Evolutionary conservation across 1,140 invertebrate species (phyloP), one percentile per base, ranked within the genome.

Genomic region (Mamestra configurata): DNA sequence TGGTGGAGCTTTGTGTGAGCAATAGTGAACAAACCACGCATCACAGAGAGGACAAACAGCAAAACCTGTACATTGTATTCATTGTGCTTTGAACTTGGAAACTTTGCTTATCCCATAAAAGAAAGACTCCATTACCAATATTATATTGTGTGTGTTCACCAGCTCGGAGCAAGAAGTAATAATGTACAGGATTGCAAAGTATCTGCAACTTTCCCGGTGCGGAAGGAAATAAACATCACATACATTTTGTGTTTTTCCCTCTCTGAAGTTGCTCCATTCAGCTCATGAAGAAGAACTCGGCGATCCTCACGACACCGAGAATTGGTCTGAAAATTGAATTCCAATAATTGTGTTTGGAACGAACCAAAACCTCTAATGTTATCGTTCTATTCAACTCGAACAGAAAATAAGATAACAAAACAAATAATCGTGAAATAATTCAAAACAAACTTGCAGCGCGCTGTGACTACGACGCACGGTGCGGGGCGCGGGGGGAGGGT

Each of bases 341-440:
- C 43, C 37, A n/a, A 70, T 70, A 70, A 70, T 70, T 49, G 22
- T 46, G 22, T 70, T 70, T n/a, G n/a, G n/a, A n/a, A n/a, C n/a
- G n/a, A n/a, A n/a, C n/a, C n/a, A n/a, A n/a, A n/a, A n/a, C n/a
- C n/a, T n/a, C n/a, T n/a, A n/a, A n/a, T n/a, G n/a, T n/a, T n/a
- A n/a, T n/a, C n/a, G n/a, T n/a, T n/a, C n/a, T n/a, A n/a, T n/a
- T n/a, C n/a, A n/a, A n/a, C n/a, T n/a, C n/a, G n/a, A n/a, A n/a
- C n/a, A n/a, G n/a, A n/a, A n/a, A n/a, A n/a, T n/a, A n/a, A n/a
- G n/a, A n/a, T n/a, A n/a, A n/a, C n/a, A n/a, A n/a, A n/a, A n/a
- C n/a, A n/a, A n/a, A n/a, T n/a, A n/a, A n/a, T n/a, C n/a, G n/a
- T n/a, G n/a, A n/a, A n/a, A n/a, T n/a, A n/a, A n/a, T n/a, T n/a